Evolutionary conservation across 1,140 invertebrate species (phyloP), one percentile per base, ranked within the genome.

Genomic region (Scaptomyza montana): DNA sequence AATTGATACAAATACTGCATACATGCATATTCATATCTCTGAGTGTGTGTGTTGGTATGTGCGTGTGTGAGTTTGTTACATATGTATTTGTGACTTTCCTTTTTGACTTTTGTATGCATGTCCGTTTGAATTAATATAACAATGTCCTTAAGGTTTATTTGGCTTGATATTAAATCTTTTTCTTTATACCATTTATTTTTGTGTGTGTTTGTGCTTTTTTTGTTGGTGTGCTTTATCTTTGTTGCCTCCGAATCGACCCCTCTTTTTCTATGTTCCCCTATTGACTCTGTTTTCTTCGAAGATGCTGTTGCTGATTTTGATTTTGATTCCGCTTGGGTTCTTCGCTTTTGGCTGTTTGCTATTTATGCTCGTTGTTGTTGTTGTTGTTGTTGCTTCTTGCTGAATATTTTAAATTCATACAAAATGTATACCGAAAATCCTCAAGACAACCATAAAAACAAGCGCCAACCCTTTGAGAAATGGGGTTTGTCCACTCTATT

Each of bases 61-160:
- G 39, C 54, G 57, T 67, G 46, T 73, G 39, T 59, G 50, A 61
- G 30, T 74, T 33, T 61, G 8, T 61, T 53, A 68, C 65, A 65
- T 51, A 47, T 74, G 41, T 64, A 65, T 57, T 73, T 36, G 33
- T 36, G 33, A 36, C 33, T 36, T 36, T 36, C 33, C 8, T 9
- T 9, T 36, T 36, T 25, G 21, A 25, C 8, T 10, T 36, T 9
- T 33, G 30, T 33, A 60, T 89, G 57, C 60, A 89, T 87, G 82
- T 87, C 82, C 82, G 82, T 89, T 87, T 89, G 84, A 87, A 89
- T 87, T 87, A 87, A 87, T 87, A 87, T 89, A 82, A 87, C 84
- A 84, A 84, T 87, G 84, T 89, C 84, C 84, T 87, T 87, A 89
- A 84, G 84, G 84, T 87, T 87, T 87, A 87, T 87, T 89, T 89